phyloP scores from a whole-genome alignment of 2,888 invertebrate species.

The Stenotaenia linearis region DNA sequence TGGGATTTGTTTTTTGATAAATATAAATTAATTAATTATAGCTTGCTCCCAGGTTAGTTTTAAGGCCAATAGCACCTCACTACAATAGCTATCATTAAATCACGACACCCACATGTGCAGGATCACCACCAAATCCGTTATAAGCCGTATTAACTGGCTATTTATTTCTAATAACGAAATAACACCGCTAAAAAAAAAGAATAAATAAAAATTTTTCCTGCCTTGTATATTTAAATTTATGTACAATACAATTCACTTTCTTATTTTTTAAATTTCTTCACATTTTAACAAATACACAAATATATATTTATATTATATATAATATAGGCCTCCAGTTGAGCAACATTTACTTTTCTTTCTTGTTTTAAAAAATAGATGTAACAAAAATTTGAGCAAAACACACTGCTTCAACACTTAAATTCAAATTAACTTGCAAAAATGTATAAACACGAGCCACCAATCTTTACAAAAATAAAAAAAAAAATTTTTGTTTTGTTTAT shows the following conservation, averaged over 20 bases:
- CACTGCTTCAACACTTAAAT: constrained; percentile 13
- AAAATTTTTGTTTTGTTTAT: too few relatives aligned
- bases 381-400: constrained; percentile 19
- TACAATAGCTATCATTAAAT: constrained; percentile 7
- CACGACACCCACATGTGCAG: background rate
- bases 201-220: background rate
- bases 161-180: background rate
- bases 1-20: background rate
- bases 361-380: constrained; percentile 1
- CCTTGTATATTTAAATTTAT: constrained; percentile 16
- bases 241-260: background rate
- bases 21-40: background rate
- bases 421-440: background rate
- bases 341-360: background rate
- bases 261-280: background rate
- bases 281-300: constrained; percentile 12
- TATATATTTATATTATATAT: constrained; percentile 7
- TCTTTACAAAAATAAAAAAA: background rate
- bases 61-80: constrained; percentile 20
- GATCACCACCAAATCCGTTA: constrained; percentile 1
- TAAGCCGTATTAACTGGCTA: background rate
- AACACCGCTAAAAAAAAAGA: background rate
- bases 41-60: constrained; percentile 22
- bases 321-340: constrained; percentile 3
- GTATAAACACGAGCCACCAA: background rate